A percentile compares a stretch with the other conserved stretches of the same genome.
phyloP scores from a whole-genome alignment of 1,140 invertebrate genomes.

The Eubasilissa regina region DNA sequence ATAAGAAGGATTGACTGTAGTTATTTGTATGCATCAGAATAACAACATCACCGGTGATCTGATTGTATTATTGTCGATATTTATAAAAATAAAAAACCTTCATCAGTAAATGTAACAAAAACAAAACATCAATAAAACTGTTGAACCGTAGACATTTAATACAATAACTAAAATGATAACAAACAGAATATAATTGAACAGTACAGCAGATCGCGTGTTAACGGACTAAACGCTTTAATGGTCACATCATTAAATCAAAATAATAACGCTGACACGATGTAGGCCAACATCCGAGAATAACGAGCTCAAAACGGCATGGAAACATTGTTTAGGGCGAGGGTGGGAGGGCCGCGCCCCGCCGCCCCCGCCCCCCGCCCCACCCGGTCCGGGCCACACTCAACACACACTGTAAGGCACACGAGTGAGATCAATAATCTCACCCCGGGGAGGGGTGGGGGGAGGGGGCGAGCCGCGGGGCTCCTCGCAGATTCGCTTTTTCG shows the following conservation, averaged over 20 bases:
- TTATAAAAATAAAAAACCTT: too few relatives aligned
- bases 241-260: conserved; percentile 58
- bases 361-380: conserved; percentile 25
- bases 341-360: conserved; percentile 5
- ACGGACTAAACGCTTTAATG: conserved; percentile 30
- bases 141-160: too few relatives aligned
- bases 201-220: not conserved
- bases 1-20: conserved; percentile 16
- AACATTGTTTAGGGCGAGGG: conserved; percentile 57
- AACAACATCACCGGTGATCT: not conserved
- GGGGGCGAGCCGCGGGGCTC: conserved; percentile 33
- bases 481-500: conserved; percentile 60
- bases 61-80: too few relatives aligned
- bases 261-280: conserved; percentile 47
- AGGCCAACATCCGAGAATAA: conserved; percentile 58
- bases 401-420: conserved; percentile 53
- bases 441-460: conserved; percentile 54
- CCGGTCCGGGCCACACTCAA: conserved; percentile 47
- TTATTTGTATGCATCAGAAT: not conserved
- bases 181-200: not conserved
- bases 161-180: not conserved
- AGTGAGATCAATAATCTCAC: conserved; percentile 61
- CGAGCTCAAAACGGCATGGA: conserved; percentile 58
- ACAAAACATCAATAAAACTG: too few relatives aligned
- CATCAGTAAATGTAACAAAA: too few relatives aligned